phyloP scores from a whole-genome alignment of 2,888 invertebrate genomes.

The Caenorhabditis wallacei region DNA sequence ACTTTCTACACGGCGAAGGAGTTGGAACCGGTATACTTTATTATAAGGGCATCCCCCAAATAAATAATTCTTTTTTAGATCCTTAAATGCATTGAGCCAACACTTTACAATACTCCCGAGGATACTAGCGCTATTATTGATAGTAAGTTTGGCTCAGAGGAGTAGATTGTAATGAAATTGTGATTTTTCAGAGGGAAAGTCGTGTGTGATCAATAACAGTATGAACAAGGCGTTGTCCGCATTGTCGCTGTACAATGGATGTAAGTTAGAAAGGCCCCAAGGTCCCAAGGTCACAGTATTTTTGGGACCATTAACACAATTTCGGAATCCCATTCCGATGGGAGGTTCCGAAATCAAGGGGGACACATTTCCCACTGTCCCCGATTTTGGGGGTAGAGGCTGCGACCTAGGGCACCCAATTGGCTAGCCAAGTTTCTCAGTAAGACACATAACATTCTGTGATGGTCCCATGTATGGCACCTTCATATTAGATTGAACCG shows the following conservation, averaged over 20 bases:
- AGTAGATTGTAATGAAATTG: not conserved
- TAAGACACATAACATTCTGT: too few relatives aligned
- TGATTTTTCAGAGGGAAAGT: conserved; percentile 43
- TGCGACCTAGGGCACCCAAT: too few relatives aligned
- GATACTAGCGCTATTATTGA: conserved; percentile 24
- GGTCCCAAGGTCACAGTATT: too few relatives aligned
- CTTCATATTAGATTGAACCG: too few relatives aligned
- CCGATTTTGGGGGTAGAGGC: too few relatives aligned
- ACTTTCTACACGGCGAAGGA: conserved; percentile 57
- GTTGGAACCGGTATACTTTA: conserved; percentile 24
- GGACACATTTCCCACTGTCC: too few relatives aligned
- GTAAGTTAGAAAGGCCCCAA: conserved; percentile 11
- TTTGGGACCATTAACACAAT: too few relatives aligned
- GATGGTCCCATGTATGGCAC: too few relatives aligned
- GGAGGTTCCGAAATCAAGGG: too few relatives aligned
- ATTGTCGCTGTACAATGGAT: conserved; percentile 46
- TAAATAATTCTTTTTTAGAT: conserved; percentile 32
- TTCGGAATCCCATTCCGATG: too few relatives aligned
- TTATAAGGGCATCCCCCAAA: too few relatives aligned
- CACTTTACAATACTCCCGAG: conserved; percentile 42
- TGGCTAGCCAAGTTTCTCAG: too few relatives aligned
- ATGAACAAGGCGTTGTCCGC: conserved; percentile 46
- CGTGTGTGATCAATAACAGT: conserved; percentile 56
- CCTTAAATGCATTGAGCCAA: conserved; percentile 38
- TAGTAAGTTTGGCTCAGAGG: conserved; percentile 25